Conservation (phyloP, 2,797 vertebrate species). For the Tangara arthus region DNA sequence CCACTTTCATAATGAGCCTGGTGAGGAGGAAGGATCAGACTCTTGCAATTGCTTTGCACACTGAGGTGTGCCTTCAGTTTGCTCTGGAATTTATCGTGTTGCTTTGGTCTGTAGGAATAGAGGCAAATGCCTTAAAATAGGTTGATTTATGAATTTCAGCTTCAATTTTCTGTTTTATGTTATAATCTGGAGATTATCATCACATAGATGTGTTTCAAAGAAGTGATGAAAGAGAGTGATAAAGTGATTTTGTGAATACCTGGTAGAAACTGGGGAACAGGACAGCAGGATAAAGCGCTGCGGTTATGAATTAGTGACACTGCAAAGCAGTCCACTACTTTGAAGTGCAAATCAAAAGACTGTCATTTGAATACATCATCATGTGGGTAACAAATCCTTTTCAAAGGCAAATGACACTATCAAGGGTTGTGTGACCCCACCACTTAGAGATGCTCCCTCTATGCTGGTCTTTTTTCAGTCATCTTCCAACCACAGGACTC, state of each 20-base stretch:
- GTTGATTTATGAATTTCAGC: background rate
- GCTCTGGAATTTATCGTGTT: background rate
- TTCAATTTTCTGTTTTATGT: background rate
- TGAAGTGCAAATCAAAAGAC: background rate
- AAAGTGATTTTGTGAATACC: background rate
- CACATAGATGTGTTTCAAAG: background rate
- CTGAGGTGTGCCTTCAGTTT: background rate
- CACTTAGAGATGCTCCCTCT: background rate
- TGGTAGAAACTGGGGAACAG: background rate
- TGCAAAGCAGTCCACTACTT: background rate
- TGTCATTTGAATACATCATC: background rate
- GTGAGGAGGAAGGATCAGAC: background rate
- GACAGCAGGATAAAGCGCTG: background rate
- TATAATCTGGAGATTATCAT: background rate
- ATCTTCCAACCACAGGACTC: background rate
- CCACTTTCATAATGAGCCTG: background rate
- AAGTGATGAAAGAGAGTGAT: background rate
- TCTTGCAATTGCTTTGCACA: background rate
- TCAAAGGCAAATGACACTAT: background rate
- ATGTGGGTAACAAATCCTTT: background rate
- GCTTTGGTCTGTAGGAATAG: background rate
- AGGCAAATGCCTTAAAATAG: background rate
- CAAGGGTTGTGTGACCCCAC: background rate
- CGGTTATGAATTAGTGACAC: background rate
- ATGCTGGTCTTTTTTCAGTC: background rate